Conservation (phyloP, 2,113 vertebrate genomes). For the Stictonetta naevosa region DNA sequence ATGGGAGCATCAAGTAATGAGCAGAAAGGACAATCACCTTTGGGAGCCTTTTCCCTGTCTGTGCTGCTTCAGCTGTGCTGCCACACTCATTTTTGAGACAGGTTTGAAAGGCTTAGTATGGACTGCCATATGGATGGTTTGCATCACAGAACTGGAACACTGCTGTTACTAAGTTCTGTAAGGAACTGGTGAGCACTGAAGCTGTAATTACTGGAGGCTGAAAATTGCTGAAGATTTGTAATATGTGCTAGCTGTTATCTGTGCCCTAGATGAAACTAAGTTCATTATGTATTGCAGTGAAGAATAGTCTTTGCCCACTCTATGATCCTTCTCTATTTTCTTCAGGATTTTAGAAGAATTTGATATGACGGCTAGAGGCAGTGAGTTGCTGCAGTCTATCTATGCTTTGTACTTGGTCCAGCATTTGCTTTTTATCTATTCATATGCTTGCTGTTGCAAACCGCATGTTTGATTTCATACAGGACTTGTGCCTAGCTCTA, state of each 20-base stretch:
- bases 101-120: background rate
- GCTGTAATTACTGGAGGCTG: background rate
- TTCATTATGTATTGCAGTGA: background rate
- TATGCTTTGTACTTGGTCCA: background rate
- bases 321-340: background rate
- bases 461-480: background rate
- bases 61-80: background rate
- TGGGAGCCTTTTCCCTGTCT: background rate
- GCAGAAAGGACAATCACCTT: background rate
- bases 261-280: background rate
- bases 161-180: background rate
- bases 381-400: background rate
- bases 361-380: background rate
- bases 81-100: background rate
- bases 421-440: background rate
- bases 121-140: background rate
- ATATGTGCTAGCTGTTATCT: background rate
- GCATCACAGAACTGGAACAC: background rate
- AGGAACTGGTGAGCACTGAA: background rate
- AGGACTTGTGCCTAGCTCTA: background rate
- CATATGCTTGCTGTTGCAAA: background rate
- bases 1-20: background rate
- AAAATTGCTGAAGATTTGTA: background rate
- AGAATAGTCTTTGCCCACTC: background rate
- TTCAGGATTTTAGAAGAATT: background rate